Evolutionary conservation across 2,797 vertebrate genomes (phyloP), one percentile per base, ranked within the genome.

Genomic region (Notolabrus celidotus): DNA sequence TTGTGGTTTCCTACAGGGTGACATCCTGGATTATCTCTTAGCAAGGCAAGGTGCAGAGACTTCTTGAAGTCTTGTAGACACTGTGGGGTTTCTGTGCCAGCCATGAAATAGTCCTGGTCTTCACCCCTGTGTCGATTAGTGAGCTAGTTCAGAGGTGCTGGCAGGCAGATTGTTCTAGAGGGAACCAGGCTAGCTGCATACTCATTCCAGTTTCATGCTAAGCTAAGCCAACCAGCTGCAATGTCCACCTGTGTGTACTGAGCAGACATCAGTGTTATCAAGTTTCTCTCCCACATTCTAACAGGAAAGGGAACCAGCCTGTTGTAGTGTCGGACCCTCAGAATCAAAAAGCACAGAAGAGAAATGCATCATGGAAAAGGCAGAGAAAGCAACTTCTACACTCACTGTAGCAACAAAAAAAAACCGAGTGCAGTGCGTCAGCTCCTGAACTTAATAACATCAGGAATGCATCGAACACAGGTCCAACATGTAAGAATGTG

Each of bases 401-500:
- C 47, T 72, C 52, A 53, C 27, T 53, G 76, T 61, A 68, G 77
- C 60, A 67, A 46, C 31, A 23, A 62, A 27, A 38, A 38, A 23
- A 31, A 39, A 12, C 29, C 11, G 76, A 64, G 62, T 70, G 39
- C 23, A n/a, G 45, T 25, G 43, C 11, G 7, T 19, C 14, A 7
- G 22, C 23, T 31, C 56, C 4, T 36, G 42, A 16, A 38, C 49
- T 57, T 42, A 79, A 47, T 34, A 49, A 54, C 50, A 51, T 17
- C 61, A 45, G 63, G 77, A 71, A 64, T 72, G 76, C 61, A 73
- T 52, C 17, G 50, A 52, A 31, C 54, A 49, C 56, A 4, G 15
- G 12, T 29, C 39, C 1, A 47, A 63, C 42, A n/a, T 42, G 12
- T 36, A 9, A 16, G 10, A 31, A 33, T 52, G 45, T 51, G 31